Base-by-base conservation (phyloP, 2,797 vertebrate species). In the Leptodactylus fallax region DNA sequence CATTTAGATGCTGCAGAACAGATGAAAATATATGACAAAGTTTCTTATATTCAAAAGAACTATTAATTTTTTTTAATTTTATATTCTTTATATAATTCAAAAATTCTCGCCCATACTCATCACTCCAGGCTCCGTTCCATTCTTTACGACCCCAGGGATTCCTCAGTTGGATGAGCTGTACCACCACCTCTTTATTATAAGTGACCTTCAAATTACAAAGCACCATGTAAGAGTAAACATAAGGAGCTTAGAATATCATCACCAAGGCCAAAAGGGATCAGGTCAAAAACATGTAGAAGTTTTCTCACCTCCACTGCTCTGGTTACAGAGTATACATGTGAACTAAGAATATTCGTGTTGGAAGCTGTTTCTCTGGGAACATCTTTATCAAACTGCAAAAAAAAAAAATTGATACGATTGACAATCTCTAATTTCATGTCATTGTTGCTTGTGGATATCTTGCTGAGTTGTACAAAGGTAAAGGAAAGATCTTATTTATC, bases 111-210 rank as follows among this genome's bases (percentile, higher is more conserved):
- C 93, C 95, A 85, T 94, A 98, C 97, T 93, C 89, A 87, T 99
- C 97, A 83, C 96, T 96, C 97, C 97, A 99, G 63, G 97, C 91
- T 85, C 97, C 98, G 0, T 91, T 97, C 97, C 98, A 99, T 92
- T 99, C 97, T 94, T 96, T 95, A 86, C 95, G 21, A 60, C 97
- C 97, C 97, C 97, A 98, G 0, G 97, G 98, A 91, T 98, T 98
- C 92, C 97, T 95, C 88, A 98, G 91, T 51, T 97, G 95, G 85
- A 98, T 93, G 91, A 98, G 92, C 90, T 96, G 93, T 92, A 96
- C 96, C 0, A 2, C 85, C n/a, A n/a, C n/a, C n/a, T n/a, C n/a
- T n/a, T n/a, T n/a, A n/a, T 0, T 3, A 85, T 91, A 95, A 82
- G 91, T 90, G n/a, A 97, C 96, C 96, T 97, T 90, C 45, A 79